Evolutionary conservation across 2,888 invertebrate genomes (phyloP).

Genomic region (Peribatodes rhomboidaria): DNA sequence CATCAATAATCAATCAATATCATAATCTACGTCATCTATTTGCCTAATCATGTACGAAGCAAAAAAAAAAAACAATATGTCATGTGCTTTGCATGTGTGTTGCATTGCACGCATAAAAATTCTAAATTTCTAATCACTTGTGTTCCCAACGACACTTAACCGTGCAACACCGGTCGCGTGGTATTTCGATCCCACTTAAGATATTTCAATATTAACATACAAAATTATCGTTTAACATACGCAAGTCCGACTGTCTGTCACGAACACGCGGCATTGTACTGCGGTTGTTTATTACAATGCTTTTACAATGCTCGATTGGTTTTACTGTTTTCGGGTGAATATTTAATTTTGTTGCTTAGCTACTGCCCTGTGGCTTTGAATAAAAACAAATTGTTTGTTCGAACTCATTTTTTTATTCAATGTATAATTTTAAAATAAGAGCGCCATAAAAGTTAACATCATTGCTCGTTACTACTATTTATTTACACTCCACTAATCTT

Average conservation of each 20-base stretch:
- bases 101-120: not conserved
- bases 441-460: slow-evolving; percentile 13
- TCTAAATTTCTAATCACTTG: slow-evolving; percentile 50
- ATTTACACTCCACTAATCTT: slow-evolving; percentile 34
- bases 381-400: not conserved
- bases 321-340: slow-evolving; percentile 53
- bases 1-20: no score
- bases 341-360: slow-evolving; percentile 24
- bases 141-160: slow-evolving; percentile 55
- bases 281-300: slow-evolving; percentile 46
- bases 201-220: slow-evolving; percentile 78
- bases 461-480: slow-evolving; percentile 27
- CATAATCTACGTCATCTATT: no score
- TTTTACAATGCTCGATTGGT: slow-evolving; percentile 65
- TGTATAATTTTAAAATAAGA: not conserved
- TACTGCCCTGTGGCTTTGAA: slow-evolving; percentile 15
- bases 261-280: slow-evolving; percentile 40
- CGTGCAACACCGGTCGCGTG: slow-evolving; percentile 53
- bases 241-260: slow-evolving; percentile 53
- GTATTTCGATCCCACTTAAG: slow-evolving; percentile 80
- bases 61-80: no score
- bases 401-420: not conserved
- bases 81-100: no score
- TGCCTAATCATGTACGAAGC: no score
- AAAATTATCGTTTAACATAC: slow-evolving; percentile 70